Conservation (phyloP, 2,113 vertebrate species). For the Triplophysa dalaica region DNA sequence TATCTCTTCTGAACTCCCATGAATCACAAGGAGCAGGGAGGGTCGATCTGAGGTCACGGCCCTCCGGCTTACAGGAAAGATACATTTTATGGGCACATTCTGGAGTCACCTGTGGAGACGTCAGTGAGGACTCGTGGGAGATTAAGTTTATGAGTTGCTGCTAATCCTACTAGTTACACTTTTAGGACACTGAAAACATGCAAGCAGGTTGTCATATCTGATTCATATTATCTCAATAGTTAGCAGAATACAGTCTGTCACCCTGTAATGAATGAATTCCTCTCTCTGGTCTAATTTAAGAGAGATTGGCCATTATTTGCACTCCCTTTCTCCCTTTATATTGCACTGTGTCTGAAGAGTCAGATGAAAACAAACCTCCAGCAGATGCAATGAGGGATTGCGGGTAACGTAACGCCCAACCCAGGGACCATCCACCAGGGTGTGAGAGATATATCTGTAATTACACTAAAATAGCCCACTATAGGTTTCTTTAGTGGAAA, state of each 20-base stretch:
- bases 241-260: neutral
- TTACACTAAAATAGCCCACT: slow-evolving; percentile 68
- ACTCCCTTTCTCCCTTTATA: slow-evolving; percentile 19
- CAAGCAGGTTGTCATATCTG: neutral
- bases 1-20: slow-evolving; percentile 45
- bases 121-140: slow-evolving; percentile 42
- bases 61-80: slow-evolving; percentile 42
- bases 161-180: neutral
- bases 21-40: slow-evolving; percentile 27
- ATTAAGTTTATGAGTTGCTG: slow-evolving; percentile 31
- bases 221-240: neutral
- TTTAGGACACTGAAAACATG: slow-evolving; percentile 1
- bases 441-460: slow-evolving; percentile 71
- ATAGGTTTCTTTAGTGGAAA: neutral
- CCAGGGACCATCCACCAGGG: slow-evolving; percentile 62
- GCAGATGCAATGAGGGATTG: slow-evolving; percentile 51
- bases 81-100: slow-evolving; percentile 43
- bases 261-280: neutral
- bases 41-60: slow-evolving; percentile 33
- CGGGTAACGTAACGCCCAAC: slow-evolving; percentile 60
- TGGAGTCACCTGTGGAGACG: slow-evolving; percentile 44
- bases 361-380: slow-evolving; percentile 26
- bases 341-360: slow-evolving; percentile 48
- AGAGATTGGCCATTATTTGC: slow-evolving; percentile 28
- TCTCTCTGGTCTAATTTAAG: slow-evolving; percentile 36